Base-by-base conservation (phyloP, 2,113 vertebrate species). In the Cyanoliseus patagonus region DNA sequence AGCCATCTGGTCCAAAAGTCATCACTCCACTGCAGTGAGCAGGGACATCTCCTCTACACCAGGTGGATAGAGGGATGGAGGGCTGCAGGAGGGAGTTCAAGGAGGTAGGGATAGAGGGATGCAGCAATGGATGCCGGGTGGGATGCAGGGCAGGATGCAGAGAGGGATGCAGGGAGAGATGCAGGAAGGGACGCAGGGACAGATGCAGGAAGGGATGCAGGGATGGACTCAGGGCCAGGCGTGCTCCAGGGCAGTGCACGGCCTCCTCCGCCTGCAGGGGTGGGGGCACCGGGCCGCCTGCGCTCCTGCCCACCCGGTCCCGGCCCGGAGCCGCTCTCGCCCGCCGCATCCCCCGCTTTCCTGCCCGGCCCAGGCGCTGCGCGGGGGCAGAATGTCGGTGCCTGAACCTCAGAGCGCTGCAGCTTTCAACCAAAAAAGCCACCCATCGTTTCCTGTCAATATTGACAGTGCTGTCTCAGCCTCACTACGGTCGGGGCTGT, bases 391-490 rank as follows among this genome's bases (percentile, higher is more conserved):
- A 90, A 82, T 96, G 92, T 88, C 22, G 70, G 27, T 25, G 70
- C 79, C 79, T 33, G 79, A 85, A 84, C 92, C 92, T 78, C 86
- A 82, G 79, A 78, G 79, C 22, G 6, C 75, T 81, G 78, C 77
- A 49, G 35, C 59, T 88, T 53, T 19, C 33, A 41, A 57, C 86
- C 91, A 44, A 27, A 83, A 81, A 93, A 97, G 75, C 96, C 94
- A 4, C 93, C 39, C 47, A 95, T 94, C 52, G 62, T 62, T 96
- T 97, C 95, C 96, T 96, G 95, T 47, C 79, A 7, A 27, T 47
- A 62, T 7, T 51, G 62, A 31, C 17, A 31, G 67, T 68, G 68
- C 41, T 84, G 51, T 82, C 24, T 57, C 30, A 74, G 42, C 62
- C 20, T 9, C 20, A 8, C 13, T 23, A 14, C 6, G 8, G 20